phyloP scores from a whole-genome alignment of 1,140 invertebrate genomes.

The Drusus annulatus region DNA sequence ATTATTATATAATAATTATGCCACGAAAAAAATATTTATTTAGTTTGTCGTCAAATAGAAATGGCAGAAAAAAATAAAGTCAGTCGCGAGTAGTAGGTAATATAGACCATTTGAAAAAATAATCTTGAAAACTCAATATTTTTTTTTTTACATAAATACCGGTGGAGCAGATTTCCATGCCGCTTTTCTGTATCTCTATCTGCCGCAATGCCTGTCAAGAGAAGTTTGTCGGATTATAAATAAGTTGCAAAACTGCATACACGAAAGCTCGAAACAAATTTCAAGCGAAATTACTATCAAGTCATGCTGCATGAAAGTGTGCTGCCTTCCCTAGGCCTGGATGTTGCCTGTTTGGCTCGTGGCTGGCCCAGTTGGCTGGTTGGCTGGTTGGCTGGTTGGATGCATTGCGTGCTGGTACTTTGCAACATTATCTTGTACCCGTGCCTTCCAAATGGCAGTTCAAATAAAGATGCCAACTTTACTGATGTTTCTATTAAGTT shows the following conservation, averaged over 20 bases:
- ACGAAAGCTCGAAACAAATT: constrained; percentile 50
- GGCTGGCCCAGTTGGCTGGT: neutral
- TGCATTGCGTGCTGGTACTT: constrained; percentile 37
- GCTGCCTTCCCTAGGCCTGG: no score
- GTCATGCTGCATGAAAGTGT: constrained; percentile 37
- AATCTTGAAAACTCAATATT: no score
- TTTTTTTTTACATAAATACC: no score
- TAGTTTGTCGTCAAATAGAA: no score
- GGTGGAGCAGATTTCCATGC: neutral
- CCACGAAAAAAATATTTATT: no score
- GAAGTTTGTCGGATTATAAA: constrained; percentile 50
- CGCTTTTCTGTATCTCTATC: constrained; percentile 5
- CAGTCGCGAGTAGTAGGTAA: no score
- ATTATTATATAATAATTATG: no score
- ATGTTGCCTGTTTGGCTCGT: no score
- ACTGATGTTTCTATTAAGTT: neutral
- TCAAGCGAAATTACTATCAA: constrained; percentile 47
- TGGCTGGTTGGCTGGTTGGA: neutral
- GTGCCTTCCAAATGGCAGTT: neutral
- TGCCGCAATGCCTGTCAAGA: constrained; percentile 33
- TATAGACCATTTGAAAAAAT: no score
- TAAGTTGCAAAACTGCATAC: constrained; percentile 53
- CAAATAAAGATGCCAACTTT: constrained; percentile 13
- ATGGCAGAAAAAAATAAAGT: no score
- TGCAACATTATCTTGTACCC: neutral